Evolutionary conservation across 1,140 invertebrate genomes (phyloP).

Genomic region (Drosophila dunni): DNA sequence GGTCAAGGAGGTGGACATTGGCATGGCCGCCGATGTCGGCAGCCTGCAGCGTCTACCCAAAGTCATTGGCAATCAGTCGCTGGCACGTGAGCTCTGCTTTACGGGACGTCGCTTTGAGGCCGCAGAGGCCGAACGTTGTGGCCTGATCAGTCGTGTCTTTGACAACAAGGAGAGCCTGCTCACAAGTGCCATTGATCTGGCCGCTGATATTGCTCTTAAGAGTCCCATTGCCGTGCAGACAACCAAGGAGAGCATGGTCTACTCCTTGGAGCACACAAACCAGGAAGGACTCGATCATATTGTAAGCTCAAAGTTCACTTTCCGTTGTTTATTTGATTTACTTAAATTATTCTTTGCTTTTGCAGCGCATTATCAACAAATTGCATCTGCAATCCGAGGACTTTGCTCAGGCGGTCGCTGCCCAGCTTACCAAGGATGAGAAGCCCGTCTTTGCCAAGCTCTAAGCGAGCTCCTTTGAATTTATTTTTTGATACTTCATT

Average conservation of each 20-base stretch:
- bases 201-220: constrained; percentile 92
- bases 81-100: constrained; percentile 94
- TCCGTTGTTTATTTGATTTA: not conserved
- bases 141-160: constrained; percentile 89
- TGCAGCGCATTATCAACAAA: constrained; percentile 92
- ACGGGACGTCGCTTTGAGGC: constrained; percentile 93
- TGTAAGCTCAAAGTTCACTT: constrained; percentile 87
- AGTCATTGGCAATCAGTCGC: constrained; percentile 94
- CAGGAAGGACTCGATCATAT: constrained; percentile 94
- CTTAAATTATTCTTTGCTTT: constrained; percentile 45
- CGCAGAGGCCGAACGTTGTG: constrained; percentile 91
- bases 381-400: constrained; percentile 96
- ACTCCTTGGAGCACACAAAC: constrained; percentile 94
- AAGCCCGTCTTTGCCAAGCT: constrained; percentile 89
- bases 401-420: constrained; percentile 91
- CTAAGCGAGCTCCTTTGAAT: constrained; percentile 75
- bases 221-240: constrained; percentile 97
- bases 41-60: constrained; percentile 97
- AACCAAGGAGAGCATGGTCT: constrained; percentile 93
- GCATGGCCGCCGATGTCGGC: constrained; percentile 97
- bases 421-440: constrained; percentile 89
- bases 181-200: constrained; percentile 89
- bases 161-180: constrained; percentile 86
- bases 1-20: constrained; percentile 94
- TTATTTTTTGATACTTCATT: not conserved